phyloP scores from a whole-genome alignment of 2,888 invertebrate species.

The Dicyrtomina minuta region DNA sequence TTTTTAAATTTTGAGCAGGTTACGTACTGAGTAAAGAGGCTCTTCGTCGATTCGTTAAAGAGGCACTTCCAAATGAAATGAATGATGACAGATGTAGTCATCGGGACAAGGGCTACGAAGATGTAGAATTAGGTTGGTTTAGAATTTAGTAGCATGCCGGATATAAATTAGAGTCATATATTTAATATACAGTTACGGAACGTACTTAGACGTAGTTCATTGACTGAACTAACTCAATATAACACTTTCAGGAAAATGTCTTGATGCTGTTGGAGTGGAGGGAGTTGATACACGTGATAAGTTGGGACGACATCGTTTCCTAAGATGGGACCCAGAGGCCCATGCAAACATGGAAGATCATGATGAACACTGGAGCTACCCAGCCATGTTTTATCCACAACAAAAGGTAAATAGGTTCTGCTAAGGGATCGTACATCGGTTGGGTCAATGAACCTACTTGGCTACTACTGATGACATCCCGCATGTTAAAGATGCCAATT shows the following conservation, averaged over 20 bases:
- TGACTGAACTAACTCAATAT: too few species aligned
- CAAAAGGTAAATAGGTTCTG: conserved; percentile 62
- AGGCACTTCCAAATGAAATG: conserved; percentile 58
- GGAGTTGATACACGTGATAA: conserved; percentile 87
- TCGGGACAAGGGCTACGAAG: conserved; percentile 74
- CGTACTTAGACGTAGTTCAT: too few species aligned
- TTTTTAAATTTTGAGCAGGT: too few species aligned
- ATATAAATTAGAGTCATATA: too few species aligned
- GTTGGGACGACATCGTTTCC: conserved; percentile 81
- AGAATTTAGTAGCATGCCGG: background rate
- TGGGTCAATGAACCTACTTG: too few species aligned
- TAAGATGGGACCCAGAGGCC: conserved; percentile 90
- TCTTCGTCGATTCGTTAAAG: conserved; percentile 72
- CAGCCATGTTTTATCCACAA: conserved; percentile 87
- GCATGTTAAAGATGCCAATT: too few species aligned
- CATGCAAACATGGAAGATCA: conserved; percentile 92
- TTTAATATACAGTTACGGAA: too few species aligned
- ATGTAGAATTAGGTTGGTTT: conserved; percentile 83
- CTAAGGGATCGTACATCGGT: too few species aligned
- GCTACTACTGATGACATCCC: too few species aligned
- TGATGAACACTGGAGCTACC: too few species aligned
- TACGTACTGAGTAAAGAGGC: conserved; percentile 89
- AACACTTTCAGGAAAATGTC: conserved; percentile 65
- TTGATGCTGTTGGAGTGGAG: conserved; percentile 78
- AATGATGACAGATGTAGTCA: conserved; percentile 72